Percentiles rank a stretch among this genome's conserved stretches.
Evolutionary conservation across 2,797 vertebrate species (phyloP).

Genomic region (Anabas testudineus): DNA sequence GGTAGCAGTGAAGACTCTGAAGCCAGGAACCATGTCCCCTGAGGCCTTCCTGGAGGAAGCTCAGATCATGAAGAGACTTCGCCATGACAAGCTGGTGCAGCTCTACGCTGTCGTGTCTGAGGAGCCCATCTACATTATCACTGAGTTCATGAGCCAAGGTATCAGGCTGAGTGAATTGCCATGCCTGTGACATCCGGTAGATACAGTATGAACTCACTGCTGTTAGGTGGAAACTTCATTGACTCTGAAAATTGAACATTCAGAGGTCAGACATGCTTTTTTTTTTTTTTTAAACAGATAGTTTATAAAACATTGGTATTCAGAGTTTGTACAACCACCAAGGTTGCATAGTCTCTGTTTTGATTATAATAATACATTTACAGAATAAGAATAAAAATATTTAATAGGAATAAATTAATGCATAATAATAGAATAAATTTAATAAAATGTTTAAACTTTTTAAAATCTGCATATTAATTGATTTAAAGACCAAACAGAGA

Average conservation of each 20-base stretch:
- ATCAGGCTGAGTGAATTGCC: slow-evolving; percentile 38
- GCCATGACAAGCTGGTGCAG: slow-evolving; percentile 98
- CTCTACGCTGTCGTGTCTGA: slow-evolving; percentile 97
- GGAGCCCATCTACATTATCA: slow-evolving; percentile 98
- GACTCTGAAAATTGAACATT: slow-evolving; percentile 1
- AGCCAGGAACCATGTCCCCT: slow-evolving; percentile 96
- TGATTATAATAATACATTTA: not conserved
- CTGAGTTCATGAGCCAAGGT: slow-evolving; percentile 98
- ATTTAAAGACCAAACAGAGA: too few relatives aligned
- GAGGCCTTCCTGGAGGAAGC: slow-evolving; percentile 98
- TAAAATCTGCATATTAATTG: not conserved
- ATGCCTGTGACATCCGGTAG: slow-evolving; percentile 32
- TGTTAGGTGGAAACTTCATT: slow-evolving; percentile 14
- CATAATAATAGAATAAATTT: not conserved
- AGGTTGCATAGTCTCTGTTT: not conserved
- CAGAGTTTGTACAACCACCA: not conserved
- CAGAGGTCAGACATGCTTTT: not conserved
- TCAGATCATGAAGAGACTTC: slow-evolving; percentile 97
- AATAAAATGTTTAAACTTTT: not conserved
- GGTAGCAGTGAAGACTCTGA: slow-evolving; percentile 97
- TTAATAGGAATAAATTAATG: not conserved
- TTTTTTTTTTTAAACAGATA: not conserved
- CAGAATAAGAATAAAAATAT: not conserved
- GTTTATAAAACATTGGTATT: not conserved
- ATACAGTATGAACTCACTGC: slow-evolving; percentile 29